Base-by-base conservation (phyloP, 1,140 invertebrate species). In the Anastatus disparis region DNA sequence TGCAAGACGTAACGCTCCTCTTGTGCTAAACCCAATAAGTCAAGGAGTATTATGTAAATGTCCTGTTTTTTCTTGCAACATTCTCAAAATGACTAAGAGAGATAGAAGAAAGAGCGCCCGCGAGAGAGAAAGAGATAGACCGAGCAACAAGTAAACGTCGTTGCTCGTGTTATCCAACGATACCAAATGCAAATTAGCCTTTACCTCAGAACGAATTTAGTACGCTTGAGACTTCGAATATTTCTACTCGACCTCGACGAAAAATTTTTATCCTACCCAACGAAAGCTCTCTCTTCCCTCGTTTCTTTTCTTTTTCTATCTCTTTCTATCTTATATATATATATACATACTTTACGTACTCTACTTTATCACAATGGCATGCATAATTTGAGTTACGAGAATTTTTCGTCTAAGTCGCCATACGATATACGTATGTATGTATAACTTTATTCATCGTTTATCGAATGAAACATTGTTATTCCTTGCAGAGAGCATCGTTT, bases 41-140 rank as follows among this genome's bases (percentile, higher is more conserved):
- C 48, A 62, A 62, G 38, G 44, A 55, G 58, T 26, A 63, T 63
- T 70, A 70, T 63, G 68, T 46, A 55, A 70, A 70, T 70, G 20
- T n/a, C n/a, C 24, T 44, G 31, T 46, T 70, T 70, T 70, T 70
- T 55, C 50, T 40, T 6, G 27, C 31, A 52, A 68, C 56, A 62
- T 26, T n/a, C 42, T 68, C 42, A 40, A 38, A 50, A 20, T 15
- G 24, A 8, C 20, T 6, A 13, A 29, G 31, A 6, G 9, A 12
- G 22, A 27, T n/a, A 48, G 24, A 46, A 46, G 24, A 27, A 7
- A 27, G 22, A 22, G 20, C 15, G n/a, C 17, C 17, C 27, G 44
- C 26, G 17, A 42, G 17, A 58, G 31, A 12, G 35, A 24, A 4
- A 24, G 56, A 35, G n/a, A 6, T 15, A 62, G 15, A 17, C 8